Conservation (phyloP, 2,888 invertebrate genomes). For the Diachrysia chrysitis region DNA sequence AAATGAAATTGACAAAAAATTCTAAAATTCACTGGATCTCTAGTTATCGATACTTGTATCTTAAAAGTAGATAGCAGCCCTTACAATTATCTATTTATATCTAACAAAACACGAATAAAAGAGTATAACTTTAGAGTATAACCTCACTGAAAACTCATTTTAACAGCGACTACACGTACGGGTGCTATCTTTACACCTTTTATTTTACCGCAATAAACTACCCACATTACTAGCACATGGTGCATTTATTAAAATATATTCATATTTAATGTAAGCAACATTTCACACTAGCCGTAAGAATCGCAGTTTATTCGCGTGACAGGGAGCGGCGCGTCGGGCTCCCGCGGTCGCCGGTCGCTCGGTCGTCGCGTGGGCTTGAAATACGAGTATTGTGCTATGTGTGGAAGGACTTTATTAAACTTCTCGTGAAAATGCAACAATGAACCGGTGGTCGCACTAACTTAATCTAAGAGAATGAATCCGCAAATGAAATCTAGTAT, state of each 20-base stretch:
- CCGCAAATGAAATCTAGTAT: constrained; percentile 79
- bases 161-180: background rate
- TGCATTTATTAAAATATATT: constrained; percentile 61
- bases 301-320: constrained; percentile 75
- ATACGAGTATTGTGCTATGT: constrained; percentile 63
- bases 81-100: background rate
- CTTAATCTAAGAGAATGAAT: constrained; percentile 83
- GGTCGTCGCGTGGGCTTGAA: constrained; percentile 72
- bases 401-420: constrained; percentile 81
- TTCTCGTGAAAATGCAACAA: constrained; percentile 82
- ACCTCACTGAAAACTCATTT: constrained; percentile 8
- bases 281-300: constrained; percentile 73
- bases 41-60: too few relatives aligned
- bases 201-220: constrained; percentile 49
- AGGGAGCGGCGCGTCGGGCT: constrained; percentile 64
- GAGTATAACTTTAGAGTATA: background rate
- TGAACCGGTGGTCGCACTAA: constrained; percentile 74
- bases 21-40: too few relatives aligned
- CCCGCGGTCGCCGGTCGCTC: constrained; percentile 43
- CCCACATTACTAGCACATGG: constrained; percentile 54
- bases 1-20: too few relatives aligned
- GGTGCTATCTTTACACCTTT: constrained; percentile 17
- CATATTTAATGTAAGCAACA: constrained; percentile 67
- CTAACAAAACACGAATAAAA: constrained; percentile 8
- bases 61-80: too few relatives aligned